Base-by-base conservation (phyloP, 2,113 vertebrate species). In the Vireo altiloquus region DNA sequence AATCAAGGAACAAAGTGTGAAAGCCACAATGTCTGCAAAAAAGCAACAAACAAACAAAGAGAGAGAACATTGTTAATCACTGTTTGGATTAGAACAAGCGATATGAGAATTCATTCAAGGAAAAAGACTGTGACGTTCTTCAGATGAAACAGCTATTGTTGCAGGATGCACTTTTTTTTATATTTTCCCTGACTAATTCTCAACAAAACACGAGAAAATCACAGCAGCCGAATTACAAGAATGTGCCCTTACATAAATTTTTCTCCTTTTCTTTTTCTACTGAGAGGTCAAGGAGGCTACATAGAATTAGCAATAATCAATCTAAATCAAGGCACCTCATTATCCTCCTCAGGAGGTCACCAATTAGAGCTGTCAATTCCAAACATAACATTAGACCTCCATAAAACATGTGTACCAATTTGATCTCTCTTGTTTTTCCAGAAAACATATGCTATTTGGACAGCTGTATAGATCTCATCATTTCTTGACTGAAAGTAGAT, bases 1-100 rank as follows among this genome's bases (percentile, higher is more conserved):
- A 96, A 97, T 97, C 96, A 97, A 91, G 65, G 78, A 94, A 40
- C 54, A 92, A 91, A 66, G 69, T 82, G 54, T 40, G 65, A 91
- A 95, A 92, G 87, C 54, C 70, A 63, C 49, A 46, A 57, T 89
- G 65, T 63, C 89, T 96, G 87, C 69, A 70, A 92, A 74, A 87
- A 76, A 82, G 42, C 30, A 92, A 53, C 54, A 94, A 93, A 82
- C 52, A 95, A 94, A 90, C 57, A 96, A 93, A 92, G 94, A 92
- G 44, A 57, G n/a, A 50, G 66, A 92, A 56, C 87, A 91, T 11
- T 80, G 83, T 61, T 95, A 89, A 95, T 91, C 94, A 92, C 35
- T 82, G 54, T 77, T 95, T 94, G 92, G 77, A 94, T 95, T 91
- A 85, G 39, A 87, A 50, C 50, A 80, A 39, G 53, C 94, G 92